Conservation (phyloP, 1,140 invertebrate species). For the Andricus grossulariae region DNA sequence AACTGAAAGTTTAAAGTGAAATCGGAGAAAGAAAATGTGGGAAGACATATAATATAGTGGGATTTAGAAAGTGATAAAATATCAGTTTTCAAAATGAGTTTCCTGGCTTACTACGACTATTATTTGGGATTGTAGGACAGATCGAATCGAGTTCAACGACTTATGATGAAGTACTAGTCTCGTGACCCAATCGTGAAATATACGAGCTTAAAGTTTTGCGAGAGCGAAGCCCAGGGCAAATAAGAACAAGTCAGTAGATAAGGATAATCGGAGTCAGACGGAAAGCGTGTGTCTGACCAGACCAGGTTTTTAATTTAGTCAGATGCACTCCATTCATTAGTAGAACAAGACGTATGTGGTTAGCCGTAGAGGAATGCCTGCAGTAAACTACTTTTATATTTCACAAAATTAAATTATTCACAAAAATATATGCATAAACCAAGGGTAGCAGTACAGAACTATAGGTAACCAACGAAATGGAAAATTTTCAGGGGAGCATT, state of each 20-base stretch:
- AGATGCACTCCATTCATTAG: neutral
- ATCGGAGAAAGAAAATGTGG: neutral
- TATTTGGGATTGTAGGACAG: slow-evolving; percentile 18
- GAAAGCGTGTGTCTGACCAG: neutral
- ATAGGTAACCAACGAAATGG: too few species aligned
- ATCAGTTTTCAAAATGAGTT: slow-evolving; percentile 14
- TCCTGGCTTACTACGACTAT: slow-evolving; percentile 3
- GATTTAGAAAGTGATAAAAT: slow-evolving; percentile 26
- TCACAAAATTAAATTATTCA: too few species aligned
- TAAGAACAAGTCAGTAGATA: slow-evolving; percentile 33
- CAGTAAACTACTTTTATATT: neutral
- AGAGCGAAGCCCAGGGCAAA: slow-evolving; percentile 5
- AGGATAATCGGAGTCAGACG: slow-evolving; percentile 32
- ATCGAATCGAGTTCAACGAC: slow-evolving; percentile 30
- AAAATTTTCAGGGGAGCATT: too few species aligned
- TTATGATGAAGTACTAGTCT: slow-evolving; percentile 24
- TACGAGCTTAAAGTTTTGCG: slow-evolving; percentile 20
- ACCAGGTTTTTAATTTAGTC: neutral
- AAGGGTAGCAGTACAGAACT: too few species aligned
- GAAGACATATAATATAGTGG: slow-evolving; percentile 14
- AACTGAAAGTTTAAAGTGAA: neutral
- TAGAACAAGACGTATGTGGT: neutral
- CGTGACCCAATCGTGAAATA: slow-evolving; percentile 28
- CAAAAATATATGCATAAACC: too few species aligned
- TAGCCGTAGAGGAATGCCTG: neutral